Conservation (phyloP, 2,113 vertebrate genomes). For the Mustelus asterias region DNA sequence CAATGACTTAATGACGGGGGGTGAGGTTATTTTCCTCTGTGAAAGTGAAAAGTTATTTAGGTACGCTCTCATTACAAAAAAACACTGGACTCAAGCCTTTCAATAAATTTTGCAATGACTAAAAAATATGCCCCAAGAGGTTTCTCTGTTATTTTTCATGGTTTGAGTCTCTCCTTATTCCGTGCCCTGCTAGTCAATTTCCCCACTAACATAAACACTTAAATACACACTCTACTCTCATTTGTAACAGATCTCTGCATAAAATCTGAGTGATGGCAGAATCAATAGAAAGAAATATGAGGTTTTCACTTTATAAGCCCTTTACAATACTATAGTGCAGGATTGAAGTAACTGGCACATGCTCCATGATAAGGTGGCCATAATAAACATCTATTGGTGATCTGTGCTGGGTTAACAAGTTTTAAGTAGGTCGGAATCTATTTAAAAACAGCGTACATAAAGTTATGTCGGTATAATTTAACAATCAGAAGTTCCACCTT, state of each 20-base stretch:
- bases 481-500: not conserved
- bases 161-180: not conserved
- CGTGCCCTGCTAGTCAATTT: not conserved
- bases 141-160: not conserved
- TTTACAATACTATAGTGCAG: not conserved
- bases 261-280: not conserved
- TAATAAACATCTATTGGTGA: not conserved
- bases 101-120: not conserved
- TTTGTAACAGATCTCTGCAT: not conserved
- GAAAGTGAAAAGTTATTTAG: not conserved
- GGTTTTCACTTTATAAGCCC: not conserved
- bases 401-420: not conserved
- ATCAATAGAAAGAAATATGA: not conserved
- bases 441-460: not conserved
- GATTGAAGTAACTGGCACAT: not conserved
- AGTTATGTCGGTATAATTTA: not conserved
- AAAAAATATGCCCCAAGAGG: not conserved
- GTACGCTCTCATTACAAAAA: not conserved
- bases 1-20: not conserved
- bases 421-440: not conserved
- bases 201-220: not conserved
- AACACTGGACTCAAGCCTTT: not conserved
- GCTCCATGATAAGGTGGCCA: too few species aligned
- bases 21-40: not conserved
- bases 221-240: not conserved